These are phyloP conservation scores for Drosophila auraria DNA, from an alignment of 1,140 invertebrate species.

Conservation along the genomic window DNA sequence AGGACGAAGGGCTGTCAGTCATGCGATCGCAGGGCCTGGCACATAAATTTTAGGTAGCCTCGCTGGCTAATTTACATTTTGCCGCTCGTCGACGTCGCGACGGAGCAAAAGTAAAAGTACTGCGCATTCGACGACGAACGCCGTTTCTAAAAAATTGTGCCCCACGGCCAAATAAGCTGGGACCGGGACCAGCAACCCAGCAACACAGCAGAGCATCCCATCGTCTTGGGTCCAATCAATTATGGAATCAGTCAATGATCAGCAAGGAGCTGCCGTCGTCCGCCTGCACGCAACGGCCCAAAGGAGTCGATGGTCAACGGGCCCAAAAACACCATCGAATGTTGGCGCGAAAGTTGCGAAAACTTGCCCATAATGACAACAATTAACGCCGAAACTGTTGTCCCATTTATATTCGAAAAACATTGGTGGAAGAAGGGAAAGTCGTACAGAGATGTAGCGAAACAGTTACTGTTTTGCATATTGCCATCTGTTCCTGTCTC, in stretches of 20 bases:
- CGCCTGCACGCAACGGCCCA: constrained; percentile 59
- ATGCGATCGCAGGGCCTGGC: constrained; percentile 60
- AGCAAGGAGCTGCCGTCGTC: constrained; percentile 62
- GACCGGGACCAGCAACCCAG: constrained; percentile 1
- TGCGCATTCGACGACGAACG: constrained; percentile 22
- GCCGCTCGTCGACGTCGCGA: constrained; percentile 33
- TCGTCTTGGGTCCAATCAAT: constrained; percentile 63
- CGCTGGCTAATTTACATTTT: constrained; percentile 76
- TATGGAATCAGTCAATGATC: constrained; percentile 79
- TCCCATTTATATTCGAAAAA: constrained; percentile 11
- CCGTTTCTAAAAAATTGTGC: constrained; percentile 75
- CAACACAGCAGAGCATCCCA: background rate
- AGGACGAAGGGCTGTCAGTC: constrained; percentile 78
- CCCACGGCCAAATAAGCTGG: constrained; percentile 45
- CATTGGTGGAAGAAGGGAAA: constrained; percentile 1
- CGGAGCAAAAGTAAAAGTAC: constrained; percentile 67
- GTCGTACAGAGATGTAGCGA: background rate
- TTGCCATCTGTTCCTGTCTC: background rate
- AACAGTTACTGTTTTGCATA: background rate
- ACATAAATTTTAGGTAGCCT: constrained; percentile 66
- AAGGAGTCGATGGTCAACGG: constrained; percentile 18
- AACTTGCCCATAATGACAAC: constrained; percentile 67
- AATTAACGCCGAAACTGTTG: constrained; percentile 55
- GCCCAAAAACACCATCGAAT: constrained; percentile 3
- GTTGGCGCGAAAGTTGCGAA: constrained; percentile 48